Conservation (phyloP, 2,113 vertebrate genomes). For the Globicephala melas region DNA sequence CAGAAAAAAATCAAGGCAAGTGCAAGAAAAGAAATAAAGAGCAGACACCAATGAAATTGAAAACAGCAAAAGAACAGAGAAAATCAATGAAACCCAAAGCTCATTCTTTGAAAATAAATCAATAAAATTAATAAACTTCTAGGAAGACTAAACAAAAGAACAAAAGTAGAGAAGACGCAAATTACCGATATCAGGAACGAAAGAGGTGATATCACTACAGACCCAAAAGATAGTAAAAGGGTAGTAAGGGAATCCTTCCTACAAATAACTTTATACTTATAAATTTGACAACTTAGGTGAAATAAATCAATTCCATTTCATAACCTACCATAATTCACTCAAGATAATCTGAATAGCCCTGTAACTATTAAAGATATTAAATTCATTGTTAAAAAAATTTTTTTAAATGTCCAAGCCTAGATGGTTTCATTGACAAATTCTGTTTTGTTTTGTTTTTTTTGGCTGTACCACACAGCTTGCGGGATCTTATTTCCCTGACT, state of each 20-base stretch:
- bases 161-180: background rate
- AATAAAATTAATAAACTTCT: background rate
- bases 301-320: background rate
- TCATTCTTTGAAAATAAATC: background rate
- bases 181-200: background rate
- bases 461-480: background rate
- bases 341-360: background rate
- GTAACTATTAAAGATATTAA: background rate
- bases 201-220: background rate
- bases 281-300: background rate
- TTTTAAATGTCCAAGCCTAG: background rate
- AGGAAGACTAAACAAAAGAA: background rate
- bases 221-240: background rate
- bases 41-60: background rate
- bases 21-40: background rate
- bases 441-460: too few species aligned
- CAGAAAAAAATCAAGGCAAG: background rate
- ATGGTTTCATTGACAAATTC: too few species aligned
- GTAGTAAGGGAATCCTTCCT: background rate
- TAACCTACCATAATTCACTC: background rate
- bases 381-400: background rate
- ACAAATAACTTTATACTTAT: background rate
- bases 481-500: background rate
- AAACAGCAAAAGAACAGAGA: background rate
- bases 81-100: background rate